Conservation (phyloP, 1,140 invertebrate genomes). For the Colletes gigas region DNA sequence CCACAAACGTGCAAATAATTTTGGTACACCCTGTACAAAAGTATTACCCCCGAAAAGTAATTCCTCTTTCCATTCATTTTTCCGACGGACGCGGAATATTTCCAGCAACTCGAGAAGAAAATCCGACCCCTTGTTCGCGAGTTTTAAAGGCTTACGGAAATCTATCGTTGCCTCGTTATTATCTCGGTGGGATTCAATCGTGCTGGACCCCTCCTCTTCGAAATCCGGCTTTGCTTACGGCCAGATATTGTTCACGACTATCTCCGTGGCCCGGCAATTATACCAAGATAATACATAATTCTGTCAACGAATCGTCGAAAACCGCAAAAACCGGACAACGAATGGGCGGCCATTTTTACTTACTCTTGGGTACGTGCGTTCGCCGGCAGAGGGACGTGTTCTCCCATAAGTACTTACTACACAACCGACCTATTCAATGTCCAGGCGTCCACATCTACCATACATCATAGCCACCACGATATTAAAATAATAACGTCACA, state of each 20-base stretch:
- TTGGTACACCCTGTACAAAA: too few relatives aligned
- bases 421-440: too few relatives aligned
- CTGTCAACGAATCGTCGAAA: neutral
- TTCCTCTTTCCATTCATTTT: neutral
- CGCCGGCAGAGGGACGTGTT: too few relatives aligned
- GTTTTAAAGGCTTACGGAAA: constrained; percentile 22
- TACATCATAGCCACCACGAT: too few relatives aligned
- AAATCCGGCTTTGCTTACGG: neutral
- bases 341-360: constrained; percentile 7
- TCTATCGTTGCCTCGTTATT: constrained; percentile 27
- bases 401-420: too few relatives aligned
- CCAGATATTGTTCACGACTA: constrained; percentile 5
- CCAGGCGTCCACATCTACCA: too few relatives aligned
- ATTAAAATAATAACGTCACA: too few relatives aligned
- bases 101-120: neutral
- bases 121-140: constrained; percentile 7
- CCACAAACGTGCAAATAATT: too few relatives aligned
- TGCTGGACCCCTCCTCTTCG: neutral
- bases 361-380: neutral
- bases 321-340: neutral
- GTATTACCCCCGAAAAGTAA: neutral
- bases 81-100: neutral
- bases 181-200: constrained; percentile 15
- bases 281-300: constrained; percentile 3
- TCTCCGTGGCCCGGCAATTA: neutral